Evolutionary conservation across 2,888 invertebrate genomes (phyloP), one percentile per base, ranked within the genome.

Genomic region (Oxycera nigricornis): DNA sequence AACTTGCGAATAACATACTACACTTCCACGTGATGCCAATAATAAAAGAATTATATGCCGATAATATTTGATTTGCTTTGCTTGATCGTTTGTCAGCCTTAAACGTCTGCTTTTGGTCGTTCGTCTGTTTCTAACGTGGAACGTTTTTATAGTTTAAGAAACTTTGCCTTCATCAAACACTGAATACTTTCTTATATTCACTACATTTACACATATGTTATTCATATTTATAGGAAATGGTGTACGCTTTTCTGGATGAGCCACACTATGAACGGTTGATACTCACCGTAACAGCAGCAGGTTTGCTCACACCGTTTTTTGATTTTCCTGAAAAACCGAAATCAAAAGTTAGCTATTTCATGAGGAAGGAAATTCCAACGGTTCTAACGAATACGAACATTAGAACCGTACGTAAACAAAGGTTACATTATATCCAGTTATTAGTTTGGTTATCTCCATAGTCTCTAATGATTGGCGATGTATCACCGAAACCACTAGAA

Each of bases 331-430:
- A 87, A 0, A 84, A 87, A 52, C 86, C 88, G 30, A 90, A 89
- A 80, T 87, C 88, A 11, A 94, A 94, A 86, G 87, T 90, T 70
- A 87, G 90, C 0, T 97, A 95, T 82, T 96, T 96, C 82, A 87
- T 94, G 31, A 91, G 93, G 79, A 90, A 89, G 77, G 81, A 84
- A 22, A 28, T 78, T 2, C 87, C 89, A 6, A 89, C 88, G 2
- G 87, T 87, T 70, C 86, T 96, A 7, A 90, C 90, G 0, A 88
- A 86, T 74, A 85, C 87, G 0, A 93, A 93, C 78, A 85, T 87
- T 77, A 59, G 80, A 14, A 77, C 81, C 55, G 83, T 83, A 76
- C 79, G 73, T 14, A 78, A 76, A 50, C 2, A n/a, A n/a, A n/a
- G n/a, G n/a, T n/a, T n/a, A n/a, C n/a, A n/a, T n/a, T n/a, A n/a